A percentile compares a stretch with the other conserved stretches of the same genome.
Conservation (phyloP, 2,888 invertebrate species). For the Drosophila siamana region DNA sequence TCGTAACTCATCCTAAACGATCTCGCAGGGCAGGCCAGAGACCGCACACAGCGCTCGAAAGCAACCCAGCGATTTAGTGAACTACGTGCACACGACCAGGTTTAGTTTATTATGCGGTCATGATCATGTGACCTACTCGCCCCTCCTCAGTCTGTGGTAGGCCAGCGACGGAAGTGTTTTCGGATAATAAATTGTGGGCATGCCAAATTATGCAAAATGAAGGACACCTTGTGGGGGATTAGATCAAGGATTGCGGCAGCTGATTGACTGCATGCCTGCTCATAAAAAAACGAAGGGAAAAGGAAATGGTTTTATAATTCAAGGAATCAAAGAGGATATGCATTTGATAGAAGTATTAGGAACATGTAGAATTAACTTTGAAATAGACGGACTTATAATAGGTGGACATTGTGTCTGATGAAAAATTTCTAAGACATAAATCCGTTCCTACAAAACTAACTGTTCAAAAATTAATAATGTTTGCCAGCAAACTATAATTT, state of each 20-base stretch:
- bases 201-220: constrained; percentile 60
- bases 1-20: constrained; percentile 76
- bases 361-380: neutral
- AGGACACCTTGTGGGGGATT: constrained; percentile 6
- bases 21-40: constrained; percentile 36
- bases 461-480: too few species aligned
- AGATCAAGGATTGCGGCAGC: constrained; percentile 5
- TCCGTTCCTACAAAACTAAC: too few species aligned
- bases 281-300: neutral
- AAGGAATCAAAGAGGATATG: neutral
- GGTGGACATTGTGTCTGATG: too few species aligned
- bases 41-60: constrained; percentile 53
- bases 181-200: constrained; percentile 33
- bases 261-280: constrained; percentile 7
- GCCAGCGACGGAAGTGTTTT: constrained; percentile 56
- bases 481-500: too few species aligned
- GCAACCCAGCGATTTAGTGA: constrained; percentile 22
- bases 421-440: too few species aligned
- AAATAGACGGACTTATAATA: too few species aligned
- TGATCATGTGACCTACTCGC: constrained; percentile 35
- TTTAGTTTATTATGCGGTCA: constrained; percentile 66
- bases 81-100: constrained; percentile 70
- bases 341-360: too few species aligned
- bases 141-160: constrained; percentile 35
- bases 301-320: neutral